Conservation (phyloP, 1,140 invertebrate genomes). For the Stenopsyche tienmushanensis region DNA sequence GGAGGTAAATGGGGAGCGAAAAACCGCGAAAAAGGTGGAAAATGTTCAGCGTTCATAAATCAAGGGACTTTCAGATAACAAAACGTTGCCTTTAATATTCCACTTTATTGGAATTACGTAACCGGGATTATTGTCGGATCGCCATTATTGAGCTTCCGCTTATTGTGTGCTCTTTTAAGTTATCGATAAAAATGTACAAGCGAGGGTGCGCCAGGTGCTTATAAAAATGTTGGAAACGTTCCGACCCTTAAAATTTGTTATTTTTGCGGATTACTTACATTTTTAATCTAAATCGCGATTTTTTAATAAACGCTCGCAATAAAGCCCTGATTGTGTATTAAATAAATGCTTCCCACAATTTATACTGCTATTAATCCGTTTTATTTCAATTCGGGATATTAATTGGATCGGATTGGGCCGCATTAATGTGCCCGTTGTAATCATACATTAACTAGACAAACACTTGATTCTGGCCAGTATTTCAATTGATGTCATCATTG, state of each 20-base stretch:
- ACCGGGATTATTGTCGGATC: constrained; percentile 30
- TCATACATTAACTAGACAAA: neutral
- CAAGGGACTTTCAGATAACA: constrained; percentile 36
- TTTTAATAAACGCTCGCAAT: constrained; percentile 24
- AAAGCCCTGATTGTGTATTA: constrained; percentile 14
- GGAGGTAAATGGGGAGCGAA: constrained; percentile 23
- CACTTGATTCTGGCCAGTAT: too few species aligned
- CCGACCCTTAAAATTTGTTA: constrained; percentile 22
- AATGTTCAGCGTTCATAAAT: constrained; percentile 38
- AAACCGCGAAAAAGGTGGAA: constrained; percentile 41
- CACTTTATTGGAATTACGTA: constrained; percentile 41
- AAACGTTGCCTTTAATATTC: constrained; percentile 37
- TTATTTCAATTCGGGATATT: neutral
- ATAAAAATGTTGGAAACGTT: constrained; percentile 38
- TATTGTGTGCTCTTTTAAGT: constrained; percentile 29
- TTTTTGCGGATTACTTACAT: constrained; percentile 23
- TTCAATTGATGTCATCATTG: too few species aligned
- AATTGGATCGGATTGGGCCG: neutral
- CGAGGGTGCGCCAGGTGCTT: constrained; percentile 35
- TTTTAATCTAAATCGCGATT: too few species aligned
- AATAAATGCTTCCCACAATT: constrained; percentile 12
- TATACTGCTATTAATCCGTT: neutral
- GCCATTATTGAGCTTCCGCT: constrained; percentile 21
- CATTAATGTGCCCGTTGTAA: too few species aligned
- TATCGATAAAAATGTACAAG: constrained; percentile 32